Base-by-base conservation (phyloP, 2,888 invertebrate genomes). In the Perdita meconis region DNA sequence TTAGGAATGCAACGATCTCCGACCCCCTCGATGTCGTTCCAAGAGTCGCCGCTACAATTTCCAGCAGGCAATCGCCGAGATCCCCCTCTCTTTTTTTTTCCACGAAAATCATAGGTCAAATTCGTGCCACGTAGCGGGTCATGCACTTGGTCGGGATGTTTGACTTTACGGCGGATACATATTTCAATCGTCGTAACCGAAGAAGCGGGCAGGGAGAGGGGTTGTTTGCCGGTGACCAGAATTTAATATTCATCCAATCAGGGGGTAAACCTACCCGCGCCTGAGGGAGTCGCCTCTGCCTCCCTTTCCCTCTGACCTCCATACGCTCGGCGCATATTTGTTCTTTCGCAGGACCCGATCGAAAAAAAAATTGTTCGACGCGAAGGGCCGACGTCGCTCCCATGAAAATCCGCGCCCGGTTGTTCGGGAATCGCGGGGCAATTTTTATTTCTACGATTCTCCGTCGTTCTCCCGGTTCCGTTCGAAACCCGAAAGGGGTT, bases 211-310 rank as follows among this genome's bases (percentile, higher is more conserved):
- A 67, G 74, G 61, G 42, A 61, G 73, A 57, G 68, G 72, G 70
- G 71, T 88, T 91, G 91, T 90, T 91, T 91, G 89, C 89, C 76
- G 86, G 90, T 91, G 90, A 91, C 91, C 90, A 89, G 85, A 90
- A 91, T 91, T 91, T 89, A 90, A 91, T 91, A 91, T 91, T 91
- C 91, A 90, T 90, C 88, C 91, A 91, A 91, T 90, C 91, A 90
- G 85, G 87, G 86, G 82, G 83, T 66, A 78, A 83, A 79, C 80
- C 76, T 78, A 72, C 69, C 47, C 67, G 69, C 60, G 83, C 85
- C 81, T 30, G 85, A 85, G 85, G 85, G 85, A 81, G 86, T 83
- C 80, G 76, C 78, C 73, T 73, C 69, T 61, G 67, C 76, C 77
- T 67, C 79, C 64, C 66, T 61, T 38, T 64, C 63, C 73, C 74